A percentile compares a stretch with the other conserved stretches of the same genome.
phyloP scores from a whole-genome alignment of 2,113 vertebrate genomes.

The Hemibagrus wyckioides region DNA sequence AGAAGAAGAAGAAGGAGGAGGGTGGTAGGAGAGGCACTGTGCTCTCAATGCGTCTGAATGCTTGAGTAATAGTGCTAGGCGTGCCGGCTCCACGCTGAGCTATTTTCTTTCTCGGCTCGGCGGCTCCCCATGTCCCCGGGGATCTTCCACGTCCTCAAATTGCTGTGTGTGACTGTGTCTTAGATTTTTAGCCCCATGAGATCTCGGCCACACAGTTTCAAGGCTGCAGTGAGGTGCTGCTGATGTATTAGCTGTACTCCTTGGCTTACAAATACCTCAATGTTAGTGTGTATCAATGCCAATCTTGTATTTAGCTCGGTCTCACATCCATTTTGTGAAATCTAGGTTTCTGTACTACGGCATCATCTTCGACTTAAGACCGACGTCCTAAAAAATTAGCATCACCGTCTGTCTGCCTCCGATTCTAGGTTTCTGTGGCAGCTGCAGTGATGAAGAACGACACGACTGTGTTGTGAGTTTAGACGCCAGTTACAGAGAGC shows the following conservation, averaged over 20 bases:
- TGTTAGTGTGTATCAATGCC: background rate
- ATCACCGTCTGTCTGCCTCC: background rate
- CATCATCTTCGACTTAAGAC: background rate
- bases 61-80: constrained; percentile 36
- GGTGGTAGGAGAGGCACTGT: background rate
- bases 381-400: background rate
- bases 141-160: constrained; percentile 27
- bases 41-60: constrained; percentile 37
- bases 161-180: background rate
- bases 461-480: background rate
- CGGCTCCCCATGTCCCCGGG: constrained; percentile 25
- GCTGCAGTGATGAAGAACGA: background rate
- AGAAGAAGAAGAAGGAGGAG: background rate
- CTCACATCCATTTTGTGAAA: background rate
- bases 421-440: background rate
- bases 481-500: background rate
- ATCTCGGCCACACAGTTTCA: constrained; percentile 4
- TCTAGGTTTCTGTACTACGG: background rate
- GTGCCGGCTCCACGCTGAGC: constrained; percentile 33
- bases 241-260: background rate
- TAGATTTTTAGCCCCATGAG: constrained; percentile 7
- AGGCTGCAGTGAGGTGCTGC: background rate
- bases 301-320: background rate
- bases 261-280: background rate
- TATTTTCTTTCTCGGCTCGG: constrained; percentile 39